These are phyloP conservation scores for Dione juno DNA, from an alignment of 2,888 invertebrate genomes.

Conservation along the genomic window DNA sequence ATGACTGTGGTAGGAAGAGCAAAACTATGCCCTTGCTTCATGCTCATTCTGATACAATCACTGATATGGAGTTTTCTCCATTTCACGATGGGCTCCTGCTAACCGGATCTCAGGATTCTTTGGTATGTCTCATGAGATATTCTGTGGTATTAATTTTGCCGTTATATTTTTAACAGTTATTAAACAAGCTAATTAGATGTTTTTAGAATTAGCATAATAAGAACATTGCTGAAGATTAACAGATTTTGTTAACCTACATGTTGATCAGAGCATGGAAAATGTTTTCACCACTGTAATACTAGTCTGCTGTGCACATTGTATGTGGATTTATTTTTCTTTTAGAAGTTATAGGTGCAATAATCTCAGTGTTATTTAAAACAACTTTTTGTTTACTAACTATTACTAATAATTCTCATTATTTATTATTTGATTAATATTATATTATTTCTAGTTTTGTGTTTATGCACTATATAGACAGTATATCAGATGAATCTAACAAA, in stretches of 20 bases:
- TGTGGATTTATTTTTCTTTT: background rate
- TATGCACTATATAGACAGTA: background rate
- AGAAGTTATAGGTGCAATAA: constrained; percentile 5
- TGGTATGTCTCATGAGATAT: constrained; percentile 79
- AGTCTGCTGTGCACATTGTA: constrained; percentile 25
- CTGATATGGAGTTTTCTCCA: constrained; percentile 97
- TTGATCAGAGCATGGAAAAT: constrained; percentile 48
- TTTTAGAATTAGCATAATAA: constrained; percentile 35
- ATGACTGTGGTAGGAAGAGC: constrained; percentile 94
- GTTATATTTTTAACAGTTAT: constrained; percentile 30
- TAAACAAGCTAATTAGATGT: constrained; percentile 34
- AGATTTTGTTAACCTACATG: constrained; percentile 50
- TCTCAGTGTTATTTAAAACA: background rate
- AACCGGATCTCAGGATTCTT: constrained; percentile 94
- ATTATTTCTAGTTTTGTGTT: too few species aligned
- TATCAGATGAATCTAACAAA: background rate
- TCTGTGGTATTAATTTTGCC: background rate
- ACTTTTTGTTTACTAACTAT: background rate
- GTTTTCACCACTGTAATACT: constrained; percentile 51
- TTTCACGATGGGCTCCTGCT: constrained; percentile 96
- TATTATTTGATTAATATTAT: background rate
- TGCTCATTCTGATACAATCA: constrained; percentile 95
- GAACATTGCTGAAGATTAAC: constrained; percentile 34
- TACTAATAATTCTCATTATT: background rate
- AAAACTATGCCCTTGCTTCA: constrained; percentile 94